Evolutionary conservation across 2,888 invertebrate species (phyloP), one percentile per base, ranked within the genome.

Genomic region (Herminia tarsipennalis): DNA sequence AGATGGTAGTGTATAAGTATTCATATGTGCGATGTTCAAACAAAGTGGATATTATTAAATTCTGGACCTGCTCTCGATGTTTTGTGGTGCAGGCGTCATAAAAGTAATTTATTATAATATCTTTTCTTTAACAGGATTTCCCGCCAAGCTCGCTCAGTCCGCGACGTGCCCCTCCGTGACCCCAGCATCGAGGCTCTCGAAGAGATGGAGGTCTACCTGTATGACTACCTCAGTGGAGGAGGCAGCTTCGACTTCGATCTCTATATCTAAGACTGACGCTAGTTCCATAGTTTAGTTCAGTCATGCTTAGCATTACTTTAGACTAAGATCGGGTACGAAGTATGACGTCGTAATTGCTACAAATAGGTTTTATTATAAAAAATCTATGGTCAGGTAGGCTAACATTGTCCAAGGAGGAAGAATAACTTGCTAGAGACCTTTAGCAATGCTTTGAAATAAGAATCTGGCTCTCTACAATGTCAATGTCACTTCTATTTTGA

Each of bases 221-320:
- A 93, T 71, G 94, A 94, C 73, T 94, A 93, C 78, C 87, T 94
- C 41, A 94, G 93, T 56, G 93, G 93, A 3, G 91, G 89, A 16
- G 93, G 92, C 49, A 92, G 92, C 8, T 84, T 93, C 44, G 94
- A 94, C 64, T 86, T 93, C 37, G 94, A 94, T 50, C 66, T 88
- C 5, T 88, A 87, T 63, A 78, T 88, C 69, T 90, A 54, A 74
- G 66, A 62, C 55, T 66, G 66, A 61, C 39, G 44, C 32, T 33
- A 56, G 36, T 46, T 42, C 24, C 25, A 6, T 56, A 60, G 53
- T 50, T 33, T 51, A 46, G 43, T 49, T 52, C 61, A 65, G 66
- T 65, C 62, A 65, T 46, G 29, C 8, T 36, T 65, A 45, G 14
- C 29, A 21, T 3, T 60, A 43, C 2, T 50, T 24, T 22, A 22